Evolutionary conservation across 2,888 invertebrate genomes (phyloP), one percentile per base, ranked within the genome.

Genomic region (Uloborus plumipes): DNA sequence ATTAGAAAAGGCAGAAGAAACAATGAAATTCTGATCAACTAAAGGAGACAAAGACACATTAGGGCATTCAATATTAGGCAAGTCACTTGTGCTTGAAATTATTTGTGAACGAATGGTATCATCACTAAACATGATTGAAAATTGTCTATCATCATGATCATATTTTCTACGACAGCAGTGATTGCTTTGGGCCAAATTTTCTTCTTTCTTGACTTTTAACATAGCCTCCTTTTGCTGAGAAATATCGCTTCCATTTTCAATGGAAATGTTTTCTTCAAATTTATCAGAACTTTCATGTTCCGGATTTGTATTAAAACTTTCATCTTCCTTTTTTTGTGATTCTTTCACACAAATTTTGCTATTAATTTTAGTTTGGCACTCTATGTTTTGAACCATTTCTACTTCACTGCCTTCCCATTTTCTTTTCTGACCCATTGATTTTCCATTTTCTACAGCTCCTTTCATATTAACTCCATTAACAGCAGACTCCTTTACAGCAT

Each of bases 41-140:
- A 87, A 82, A 3, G 89, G 88, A 15, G 88, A 88, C 18, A 88
- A 82, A 4, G 88, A 88, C 13, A 89, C 88, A 85, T 89, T 89
- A 18, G 89, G 89, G 78, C 88, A 88, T 61, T 86, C 86, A 67
- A 72, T 79, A 62, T 85, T 74, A n/a, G 74, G 66, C 51, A 65
- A 47, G 39, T 84, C 77, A 71, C 64, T 82, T 26, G 66, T 51
- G 69, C 70, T 77, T 50, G 84, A 75, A 67, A 76, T 81, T 3
- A 81, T 73, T 62, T 77, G 74, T 22, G 82, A 81, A 31, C 82
- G 70, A 49, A 84, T 82, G 50, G 66, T 64, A 49, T 78, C 77
- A 71, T 81, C 84, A 26, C 77, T 75, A 61, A 84, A 84, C 64
- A 65, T 82, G 18, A 77, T 59, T 55, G 83, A 72, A 76, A 83